Evolutionary conservation across 2,113 vertebrate genomes (phyloP).

Genomic region (Polypterus bichir): DNA sequence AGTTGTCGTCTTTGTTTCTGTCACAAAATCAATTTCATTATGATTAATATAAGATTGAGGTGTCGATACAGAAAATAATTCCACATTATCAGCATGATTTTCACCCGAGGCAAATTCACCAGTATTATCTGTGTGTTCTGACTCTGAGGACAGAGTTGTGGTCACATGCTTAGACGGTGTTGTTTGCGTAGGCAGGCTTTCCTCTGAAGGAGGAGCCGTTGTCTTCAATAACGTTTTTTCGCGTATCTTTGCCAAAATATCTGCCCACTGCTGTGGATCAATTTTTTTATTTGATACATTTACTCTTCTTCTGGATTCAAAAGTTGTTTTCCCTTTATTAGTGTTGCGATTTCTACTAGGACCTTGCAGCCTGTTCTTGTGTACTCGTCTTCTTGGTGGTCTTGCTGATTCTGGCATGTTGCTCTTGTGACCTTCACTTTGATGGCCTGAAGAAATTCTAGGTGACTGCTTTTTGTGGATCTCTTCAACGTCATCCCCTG

Average conservation of each 20-base stretch:
- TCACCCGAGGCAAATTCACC: constrained; percentile 43
- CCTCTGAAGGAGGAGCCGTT: constrained; percentile 21
- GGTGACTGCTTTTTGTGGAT: constrained; percentile 16
- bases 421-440: constrained; percentile 16
- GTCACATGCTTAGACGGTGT: constrained; percentile 11
- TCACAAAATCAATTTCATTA: constrained; percentile 9
- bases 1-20: not conserved
- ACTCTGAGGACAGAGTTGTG: constrained; percentile 3
- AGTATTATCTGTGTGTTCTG: not conserved
- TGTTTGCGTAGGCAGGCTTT: constrained; percentile 19
- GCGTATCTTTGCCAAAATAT: constrained; percentile 75
- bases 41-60: constrained; percentile 3
- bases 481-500: constrained; percentile 37
- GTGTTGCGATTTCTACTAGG: too few relatives aligned
- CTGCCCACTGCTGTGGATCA: constrained; percentile 73
- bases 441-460: constrained; percentile 8
- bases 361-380: too few relatives aligned
- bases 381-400: too few relatives aligned
- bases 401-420: constrained; percentile 8
- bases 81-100: constrained; percentile 32
- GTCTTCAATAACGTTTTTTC: constrained; percentile 43
- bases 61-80: constrained; percentile 18
- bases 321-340: constrained; percentile 38
- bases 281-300: constrained; percentile 66
- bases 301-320: constrained; percentile 54